Evolutionary conservation across 2,797 vertebrate species (phyloP).

Genomic region (Macropodus opercularis): DNA sequence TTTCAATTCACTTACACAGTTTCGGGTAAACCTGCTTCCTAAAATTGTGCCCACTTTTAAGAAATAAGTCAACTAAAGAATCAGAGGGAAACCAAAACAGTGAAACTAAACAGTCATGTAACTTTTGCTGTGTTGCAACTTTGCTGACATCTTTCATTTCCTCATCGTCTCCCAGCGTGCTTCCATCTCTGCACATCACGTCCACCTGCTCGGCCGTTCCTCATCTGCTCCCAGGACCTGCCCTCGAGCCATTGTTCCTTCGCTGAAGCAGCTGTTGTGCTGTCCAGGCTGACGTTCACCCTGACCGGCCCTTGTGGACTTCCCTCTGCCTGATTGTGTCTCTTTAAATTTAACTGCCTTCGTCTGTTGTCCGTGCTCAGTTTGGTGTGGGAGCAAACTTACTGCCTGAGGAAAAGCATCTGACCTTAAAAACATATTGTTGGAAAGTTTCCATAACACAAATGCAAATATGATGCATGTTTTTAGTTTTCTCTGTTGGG

Average conservation of each 20-base stretch:
- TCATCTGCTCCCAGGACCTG: slow-evolving; percentile 1
- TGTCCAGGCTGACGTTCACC: not conserved
- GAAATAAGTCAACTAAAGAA: not conserved
- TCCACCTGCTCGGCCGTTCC: too few species aligned
- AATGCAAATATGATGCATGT: not conserved
- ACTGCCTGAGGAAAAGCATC: not conserved
- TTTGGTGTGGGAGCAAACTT: not conserved
- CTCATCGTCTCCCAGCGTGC: not conserved
- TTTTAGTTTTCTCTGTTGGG: not conserved
- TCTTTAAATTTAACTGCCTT: slow-evolving; percentile 1
- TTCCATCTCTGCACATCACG: slow-evolving; percentile 6
- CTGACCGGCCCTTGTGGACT: slow-evolving; percentile 19
- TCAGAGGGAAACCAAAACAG: not conserved
- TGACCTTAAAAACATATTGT: too few species aligned
- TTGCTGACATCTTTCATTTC: not conserved
- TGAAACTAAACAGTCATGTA: not conserved
- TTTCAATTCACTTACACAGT: too few species aligned
- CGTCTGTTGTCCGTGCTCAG: too few species aligned
- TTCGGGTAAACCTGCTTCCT: not conserved
- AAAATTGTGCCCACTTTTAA: not conserved
- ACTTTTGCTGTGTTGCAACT: not conserved
- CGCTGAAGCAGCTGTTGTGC: not conserved
- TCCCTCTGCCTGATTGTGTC: not conserved
- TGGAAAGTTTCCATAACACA: too few species aligned
- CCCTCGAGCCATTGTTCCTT: slow-evolving; percentile 11